Conservation (phyloP, 1,140 invertebrate genomes). For the Ganaspis sp. region DNA sequence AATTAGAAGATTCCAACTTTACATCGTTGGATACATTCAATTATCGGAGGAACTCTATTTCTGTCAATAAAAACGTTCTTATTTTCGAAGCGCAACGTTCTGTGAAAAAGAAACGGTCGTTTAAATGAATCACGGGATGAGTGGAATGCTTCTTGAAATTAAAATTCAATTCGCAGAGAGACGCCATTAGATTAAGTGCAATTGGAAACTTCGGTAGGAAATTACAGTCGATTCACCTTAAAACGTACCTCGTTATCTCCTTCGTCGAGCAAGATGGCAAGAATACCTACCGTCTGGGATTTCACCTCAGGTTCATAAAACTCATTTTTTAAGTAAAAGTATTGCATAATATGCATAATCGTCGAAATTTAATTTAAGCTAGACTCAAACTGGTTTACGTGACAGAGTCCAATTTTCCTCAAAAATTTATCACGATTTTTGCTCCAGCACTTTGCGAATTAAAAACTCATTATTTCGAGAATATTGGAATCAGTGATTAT, state of each 20-base stretch:
- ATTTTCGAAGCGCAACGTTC: conserved; percentile 8
- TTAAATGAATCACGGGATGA: conserved; percentile 27
- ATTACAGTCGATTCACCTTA: conserved; percentile 30
- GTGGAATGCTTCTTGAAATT: conserved; percentile 17
- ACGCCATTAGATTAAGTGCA: conserved; percentile 25
- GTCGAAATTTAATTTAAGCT: conserved; percentile 12
- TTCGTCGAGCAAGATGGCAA: conserved; percentile 26
- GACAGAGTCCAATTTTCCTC: not conserved
- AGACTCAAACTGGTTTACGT: not conserved
- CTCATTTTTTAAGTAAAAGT: conserved; percentile 14
- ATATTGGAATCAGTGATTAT: no score
- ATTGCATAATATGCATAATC: conserved; percentile 18
- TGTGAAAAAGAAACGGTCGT: conserved; percentile 9
- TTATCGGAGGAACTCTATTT: not conserved
- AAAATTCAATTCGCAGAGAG: conserved; percentile 28
- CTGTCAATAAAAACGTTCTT: not conserved
- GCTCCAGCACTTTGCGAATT: not conserved
- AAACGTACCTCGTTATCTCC: conserved; percentile 23
- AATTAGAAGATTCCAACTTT: not conserved
- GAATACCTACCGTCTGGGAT: not conserved
- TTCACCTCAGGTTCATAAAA: conserved; percentile 13
- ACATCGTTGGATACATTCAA: not conserved
- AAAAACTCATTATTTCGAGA: not conserved
- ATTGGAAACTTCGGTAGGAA: conserved; percentile 28
- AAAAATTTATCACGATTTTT: not conserved